Base-by-base conservation (phyloP, 1,140 invertebrate genomes). In the Drosophila bifasciata region DNA sequence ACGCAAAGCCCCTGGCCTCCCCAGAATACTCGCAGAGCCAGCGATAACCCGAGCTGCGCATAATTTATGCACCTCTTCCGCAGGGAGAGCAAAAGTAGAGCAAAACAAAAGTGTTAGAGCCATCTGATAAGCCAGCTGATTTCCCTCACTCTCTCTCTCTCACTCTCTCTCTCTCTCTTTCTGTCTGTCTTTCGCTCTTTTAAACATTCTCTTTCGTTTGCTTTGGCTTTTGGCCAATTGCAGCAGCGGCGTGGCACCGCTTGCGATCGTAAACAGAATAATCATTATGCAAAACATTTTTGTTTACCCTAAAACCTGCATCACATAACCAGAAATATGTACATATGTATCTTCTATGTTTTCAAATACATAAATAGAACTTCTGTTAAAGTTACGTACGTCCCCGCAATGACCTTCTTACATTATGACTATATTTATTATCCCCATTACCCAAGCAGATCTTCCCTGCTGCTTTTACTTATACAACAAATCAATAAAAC, bases 31-130 rank as follows among this genome's bases (percentile, higher is more conserved):
- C 11, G 32, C 53, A 72, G 75, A 50, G 46, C 25, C 53, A 23
- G 41, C 25, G 73, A 55, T 58, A 57, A 56, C 21, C 46, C 41
- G 48, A 59, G 11, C 67, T 81, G 55, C 67, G 52, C 78, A 67
- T 81, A 77, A 77, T 77, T 83, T 83, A 83, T 83, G 74, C 45
- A 70, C 39, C 50, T 76, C 60, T 80, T 80, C 61, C 78, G 71
- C 48, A 63, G 9, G 32, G 40, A 36, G 36, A 46, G 40, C n/a
- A 17, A 40, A 13, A 43, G 43, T 50, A 25, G 19, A 43, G 39
- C 7, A 8, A 23, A 19, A 13, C 13, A 3, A 13, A 23, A 53
- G 41, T n/a, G 13, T 3, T 56, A 46, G 3, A 28, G 36, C 21
- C 8, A 15, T 6, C 40, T 58, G 69, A 75, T 73, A 74, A 61